Percentiles rank a stretch among this genome's conserved stretches.
Evolutionary conservation across 92 coral and sea anemone species (phyloP).

Genomic region (Phenganax subtilis): DNA sequence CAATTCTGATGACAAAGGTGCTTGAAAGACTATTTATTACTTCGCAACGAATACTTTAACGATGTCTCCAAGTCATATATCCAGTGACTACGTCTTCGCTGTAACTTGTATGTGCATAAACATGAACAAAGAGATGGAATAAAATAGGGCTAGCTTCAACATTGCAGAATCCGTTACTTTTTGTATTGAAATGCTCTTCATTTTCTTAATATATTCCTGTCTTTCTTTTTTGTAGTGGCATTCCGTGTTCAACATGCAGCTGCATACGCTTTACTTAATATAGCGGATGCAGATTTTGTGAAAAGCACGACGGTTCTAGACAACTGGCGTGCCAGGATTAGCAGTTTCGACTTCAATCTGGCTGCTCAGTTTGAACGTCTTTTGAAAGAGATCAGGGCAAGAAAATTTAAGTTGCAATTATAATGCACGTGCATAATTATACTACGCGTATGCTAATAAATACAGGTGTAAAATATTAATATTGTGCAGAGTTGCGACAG

Average conservation of each 20-base stretch:
- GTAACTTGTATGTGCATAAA: no score
- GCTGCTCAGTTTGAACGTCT: not conserved
- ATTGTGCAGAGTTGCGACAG: no score
- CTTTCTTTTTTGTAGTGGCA: conserved; percentile 50
- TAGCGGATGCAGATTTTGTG: conserved; percentile 71
- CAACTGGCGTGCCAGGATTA: not conserved
- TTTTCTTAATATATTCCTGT: not conserved
- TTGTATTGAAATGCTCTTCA: not conserved
- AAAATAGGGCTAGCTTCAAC: no score
- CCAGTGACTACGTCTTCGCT: not conserved
- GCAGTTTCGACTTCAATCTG: not conserved
- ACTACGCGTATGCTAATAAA: no score
- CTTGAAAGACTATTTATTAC: not conserved
- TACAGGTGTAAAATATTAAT: no score
- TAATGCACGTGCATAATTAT: no score
- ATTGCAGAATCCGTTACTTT: no score
- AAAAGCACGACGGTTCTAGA: conserved; percentile 28
- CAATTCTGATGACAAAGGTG: conserved; percentile 21
- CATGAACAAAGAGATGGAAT: no score
- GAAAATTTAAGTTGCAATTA: no score
- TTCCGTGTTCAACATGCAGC: conserved; percentile 65
- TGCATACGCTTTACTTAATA: conserved; percentile 62
- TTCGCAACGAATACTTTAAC: no score
- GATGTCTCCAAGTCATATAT: not conserved
- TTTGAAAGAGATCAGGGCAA: not conserved